phyloP scores from a whole-genome alignment of 2,888 invertebrate species.

The Tetragonula carbonaria region DNA sequence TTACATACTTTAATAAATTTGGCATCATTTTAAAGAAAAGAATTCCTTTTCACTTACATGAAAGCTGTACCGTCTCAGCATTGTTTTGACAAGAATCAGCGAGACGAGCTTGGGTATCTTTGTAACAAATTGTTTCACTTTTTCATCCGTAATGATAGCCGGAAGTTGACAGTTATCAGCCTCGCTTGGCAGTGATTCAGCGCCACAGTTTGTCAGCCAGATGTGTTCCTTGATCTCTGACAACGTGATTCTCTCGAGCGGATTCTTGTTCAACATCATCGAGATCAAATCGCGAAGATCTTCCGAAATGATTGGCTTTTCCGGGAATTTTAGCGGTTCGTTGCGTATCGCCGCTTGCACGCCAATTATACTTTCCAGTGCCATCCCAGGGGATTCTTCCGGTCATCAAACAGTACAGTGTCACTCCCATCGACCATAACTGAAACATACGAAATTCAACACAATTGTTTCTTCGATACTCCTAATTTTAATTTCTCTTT shows the following conservation, averaged over 20 bases:
- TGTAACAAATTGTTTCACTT: conserved; percentile 95
- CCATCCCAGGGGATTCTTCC: conserved; percentile 96
- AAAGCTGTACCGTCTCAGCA: conserved; percentile 98
- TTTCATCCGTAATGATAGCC: conserved; percentile 97
- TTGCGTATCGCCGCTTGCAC: conserved; percentile 93
- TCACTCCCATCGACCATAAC: conserved; percentile 98
- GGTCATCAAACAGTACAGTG: conserved; percentile 93
- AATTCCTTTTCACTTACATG: conserved; percentile 85
- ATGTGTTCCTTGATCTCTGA: conserved; percentile 94
- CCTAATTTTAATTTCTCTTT: neutral
- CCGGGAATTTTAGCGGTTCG: conserved; percentile 89
- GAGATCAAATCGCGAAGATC: conserved; percentile 89
- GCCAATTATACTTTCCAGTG: conserved; percentile 88
- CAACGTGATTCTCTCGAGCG: conserved; percentile 90
- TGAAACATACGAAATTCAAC: conserved; percentile 11
- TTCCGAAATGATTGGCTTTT: conserved; percentile 85
- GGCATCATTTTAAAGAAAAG: neutral
- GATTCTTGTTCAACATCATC: conserved; percentile 95
- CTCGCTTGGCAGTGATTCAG: conserved; percentile 91
- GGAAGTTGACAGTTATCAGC: conserved; percentile 95
- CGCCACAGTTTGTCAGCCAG: conserved; percentile 93
- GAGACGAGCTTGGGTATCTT: conserved; percentile 97
- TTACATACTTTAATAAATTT: too few relatives aligned
- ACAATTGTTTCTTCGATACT: neutral
- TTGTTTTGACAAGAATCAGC: conserved; percentile 97